Evolutionary conservation across 2,113 vertebrate species (phyloP), one percentile per base, ranked within the genome.

Genomic region (Urocolius indicus): DNA sequence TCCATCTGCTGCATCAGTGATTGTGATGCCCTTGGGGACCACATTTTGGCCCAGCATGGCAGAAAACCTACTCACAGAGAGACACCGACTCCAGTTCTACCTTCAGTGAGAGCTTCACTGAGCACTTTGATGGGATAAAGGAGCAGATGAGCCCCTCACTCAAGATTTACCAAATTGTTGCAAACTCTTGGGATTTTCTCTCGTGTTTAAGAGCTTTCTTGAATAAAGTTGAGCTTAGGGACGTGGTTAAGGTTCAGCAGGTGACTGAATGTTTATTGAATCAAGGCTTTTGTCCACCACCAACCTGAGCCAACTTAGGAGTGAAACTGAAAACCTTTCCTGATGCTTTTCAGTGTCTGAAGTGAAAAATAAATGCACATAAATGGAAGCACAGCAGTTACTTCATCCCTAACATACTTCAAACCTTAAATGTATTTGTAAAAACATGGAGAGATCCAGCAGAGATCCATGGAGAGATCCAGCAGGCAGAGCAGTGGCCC

Each of bases 11-110:
- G 62, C 11, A 80, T 38, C 63, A 81, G 66, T 16, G 22, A 36
- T 7, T 2, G 0, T 1, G 6, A 30, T 62, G 15, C 5, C 41
- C 18, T 61, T 52, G 65, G 49, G 11, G 77, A 34, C 22, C 24
- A 38, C 29, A 43, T 52, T 54, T 17, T 66, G 52, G 11, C 15
- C 22, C 67, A 79, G 22, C 21, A 82, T 6, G 34, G 26, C 1
- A 1, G 48, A 49, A 59, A 46, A 5, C 2, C 0, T 2, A 1
- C 22, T 51, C 21, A 24, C 27, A 75, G 17, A 43, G 41, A 49
- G 29, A 63, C 10, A 6, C 13, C 4, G 4, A 0, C 24, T 2
- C 6, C 54, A 48, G 26, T 6, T 14, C 49, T 38, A 18, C 29
- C 29, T 75, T 52, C 34, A 29, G 16, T 9, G 14, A 52, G 46